Conservation (phyloP, 2,113 vertebrate species). For the Gymnocephalus cernua region DNA sequence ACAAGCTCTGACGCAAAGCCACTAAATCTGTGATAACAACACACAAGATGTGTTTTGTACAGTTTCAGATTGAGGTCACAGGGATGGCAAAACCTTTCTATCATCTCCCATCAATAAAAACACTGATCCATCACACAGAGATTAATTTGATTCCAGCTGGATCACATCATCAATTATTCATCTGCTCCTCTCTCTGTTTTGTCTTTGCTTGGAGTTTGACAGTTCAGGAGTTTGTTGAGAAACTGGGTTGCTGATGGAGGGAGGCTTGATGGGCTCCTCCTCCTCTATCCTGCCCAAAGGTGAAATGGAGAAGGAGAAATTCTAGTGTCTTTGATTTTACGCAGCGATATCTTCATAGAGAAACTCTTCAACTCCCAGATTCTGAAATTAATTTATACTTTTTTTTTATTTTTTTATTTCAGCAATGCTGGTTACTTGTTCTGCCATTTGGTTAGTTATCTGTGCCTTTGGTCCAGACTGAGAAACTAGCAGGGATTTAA, state of each 20-base stretch:
- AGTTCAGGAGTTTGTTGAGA: neutral
- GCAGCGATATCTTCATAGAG: neutral
- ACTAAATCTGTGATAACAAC: neutral
- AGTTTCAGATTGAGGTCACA: conserved; percentile 5
- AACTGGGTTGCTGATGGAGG: neutral
- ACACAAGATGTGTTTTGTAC: neutral
- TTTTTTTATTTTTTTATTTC: neutral
- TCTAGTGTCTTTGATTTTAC: neutral
- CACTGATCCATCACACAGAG: conserved; percentile 15
- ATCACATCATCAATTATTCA: conserved; percentile 34
- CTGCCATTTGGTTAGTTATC: neutral
- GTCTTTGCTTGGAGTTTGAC: conserved; percentile 13
- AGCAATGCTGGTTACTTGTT: neutral
- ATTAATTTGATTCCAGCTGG: conserved; percentile 12
- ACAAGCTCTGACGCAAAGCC: neutral
- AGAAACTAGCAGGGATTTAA: neutral
- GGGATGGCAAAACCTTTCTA: conserved; percentile 7
- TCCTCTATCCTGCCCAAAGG: neutral
- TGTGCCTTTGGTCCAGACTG: neutral
- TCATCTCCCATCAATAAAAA: conserved; percentile 9
- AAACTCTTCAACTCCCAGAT: neutral
- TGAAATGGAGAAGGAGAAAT: neutral
- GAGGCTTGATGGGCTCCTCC: neutral
- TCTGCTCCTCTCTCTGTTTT: neutral
- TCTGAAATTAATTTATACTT: neutral